Conservation (phyloP, 2,888 invertebrate genomes). For the Timema cristinae region DNA sequence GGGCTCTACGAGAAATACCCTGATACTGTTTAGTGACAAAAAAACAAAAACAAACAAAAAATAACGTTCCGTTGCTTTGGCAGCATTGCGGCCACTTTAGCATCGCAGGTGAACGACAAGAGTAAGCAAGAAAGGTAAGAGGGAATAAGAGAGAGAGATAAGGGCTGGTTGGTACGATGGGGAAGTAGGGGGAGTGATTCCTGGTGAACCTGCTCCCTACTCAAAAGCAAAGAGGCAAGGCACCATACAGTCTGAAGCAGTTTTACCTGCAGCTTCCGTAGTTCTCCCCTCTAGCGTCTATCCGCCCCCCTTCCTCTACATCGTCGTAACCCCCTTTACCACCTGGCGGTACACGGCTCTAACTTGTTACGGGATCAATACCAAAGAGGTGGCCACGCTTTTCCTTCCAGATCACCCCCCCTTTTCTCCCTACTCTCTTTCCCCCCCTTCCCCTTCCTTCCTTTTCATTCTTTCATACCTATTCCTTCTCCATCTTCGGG, state of each 20-base stretch:
- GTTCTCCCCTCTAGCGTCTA: neutral
- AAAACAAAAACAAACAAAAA: too few species aligned
- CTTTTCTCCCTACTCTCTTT: neutral
- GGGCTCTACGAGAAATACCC: too few species aligned
- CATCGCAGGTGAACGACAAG: conserved; percentile 6
- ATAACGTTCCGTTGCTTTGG: neutral
- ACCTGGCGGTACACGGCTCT: neutral
- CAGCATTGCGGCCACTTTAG: conserved; percentile 1
- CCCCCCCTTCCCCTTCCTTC: neutral
- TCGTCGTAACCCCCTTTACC: neutral
- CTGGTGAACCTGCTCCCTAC: neutral
- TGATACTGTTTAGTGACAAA: too few species aligned
- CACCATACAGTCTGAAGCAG: conserved; percentile 14
- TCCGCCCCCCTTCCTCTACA: neutral
- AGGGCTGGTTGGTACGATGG: too few species aligned
- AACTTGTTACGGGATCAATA: conserved; percentile 17
- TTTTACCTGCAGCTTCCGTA: conserved; percentile 17
- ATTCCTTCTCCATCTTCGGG: neutral
- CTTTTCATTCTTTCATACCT: neutral
- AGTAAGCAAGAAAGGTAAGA: neutral
- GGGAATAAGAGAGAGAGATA: too few species aligned
- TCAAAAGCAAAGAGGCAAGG: conserved; percentile 7
- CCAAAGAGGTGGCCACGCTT: conserved; percentile 11
- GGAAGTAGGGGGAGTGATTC: neutral
- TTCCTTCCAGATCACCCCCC: neutral